phyloP scores from a whole-genome alignment of 64 coral and sea anemone species.

The Dendronephthya gigantea region DNA sequence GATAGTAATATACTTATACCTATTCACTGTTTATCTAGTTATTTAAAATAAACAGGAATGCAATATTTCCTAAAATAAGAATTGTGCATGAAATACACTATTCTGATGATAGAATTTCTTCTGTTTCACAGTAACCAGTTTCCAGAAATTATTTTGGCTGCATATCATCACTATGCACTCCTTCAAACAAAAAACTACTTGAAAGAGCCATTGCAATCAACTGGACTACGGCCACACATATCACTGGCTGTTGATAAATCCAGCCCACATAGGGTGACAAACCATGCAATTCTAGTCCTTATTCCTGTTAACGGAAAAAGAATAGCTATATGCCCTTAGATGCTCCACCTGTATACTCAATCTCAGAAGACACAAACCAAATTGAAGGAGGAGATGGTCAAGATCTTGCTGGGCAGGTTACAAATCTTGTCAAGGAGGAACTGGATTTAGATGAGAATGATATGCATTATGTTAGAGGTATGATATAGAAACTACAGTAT shows the following conservation, averaged over 20 bases:
- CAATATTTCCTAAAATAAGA: no score
- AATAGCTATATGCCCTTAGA: background rate
- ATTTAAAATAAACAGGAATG: no score
- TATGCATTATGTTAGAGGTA: constrained; percentile 11
- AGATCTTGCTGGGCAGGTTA: background rate
- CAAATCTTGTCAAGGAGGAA: background rate
- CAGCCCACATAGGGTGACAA: background rate
- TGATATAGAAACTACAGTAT: background rate
- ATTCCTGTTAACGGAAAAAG: background rate
- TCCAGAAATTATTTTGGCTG: constrained; percentile 1
- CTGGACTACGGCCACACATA: background rate
- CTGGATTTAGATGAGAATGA: background rate
- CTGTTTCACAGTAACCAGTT: constrained; percentile 1
- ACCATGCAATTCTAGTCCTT: background rate
- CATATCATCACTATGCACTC: background rate
- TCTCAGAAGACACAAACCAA: background rate
- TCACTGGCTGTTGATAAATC: background rate
- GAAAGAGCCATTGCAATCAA: background rate
- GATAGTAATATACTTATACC: no score
- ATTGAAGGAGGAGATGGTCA: constrained; percentile 20
- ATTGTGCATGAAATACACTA: no score
- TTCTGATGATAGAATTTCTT: background rate
- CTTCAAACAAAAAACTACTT: background rate
- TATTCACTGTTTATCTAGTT: no score
- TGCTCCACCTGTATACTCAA: background rate